Percentiles rank a stretch among this genome's conserved stretches.
Conservation (phyloP, 2,797 vertebrate species). For the Synanceia verrucosa region DNA sequence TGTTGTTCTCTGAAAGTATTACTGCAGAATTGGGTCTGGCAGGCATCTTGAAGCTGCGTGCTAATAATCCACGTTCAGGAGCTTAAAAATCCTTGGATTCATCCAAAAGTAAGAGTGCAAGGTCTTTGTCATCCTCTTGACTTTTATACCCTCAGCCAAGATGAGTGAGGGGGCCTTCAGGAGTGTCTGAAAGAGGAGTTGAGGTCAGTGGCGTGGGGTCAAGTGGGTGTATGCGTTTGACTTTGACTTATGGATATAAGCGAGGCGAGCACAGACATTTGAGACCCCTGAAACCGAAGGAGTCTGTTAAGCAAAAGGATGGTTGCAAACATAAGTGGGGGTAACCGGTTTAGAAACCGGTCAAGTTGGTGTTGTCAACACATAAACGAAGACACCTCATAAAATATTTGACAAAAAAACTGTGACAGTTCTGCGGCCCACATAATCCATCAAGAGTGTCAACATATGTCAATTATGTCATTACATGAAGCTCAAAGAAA, state of each 20-base stretch:
- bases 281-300: conserved; percentile 49
- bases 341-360: conserved; percentile 8
- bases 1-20: conserved; percentile 35
- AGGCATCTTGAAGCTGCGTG: conserved; percentile 43
- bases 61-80: not conserved
- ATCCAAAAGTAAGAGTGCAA: not conserved
- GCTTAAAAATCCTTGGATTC: conserved; percentile 6
- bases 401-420: conserved; percentile 6
- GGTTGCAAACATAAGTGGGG: conserved; percentile 2
- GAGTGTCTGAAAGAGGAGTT: conserved; percentile 7
- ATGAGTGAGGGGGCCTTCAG: not conserved
- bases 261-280: conserved; percentile 16
- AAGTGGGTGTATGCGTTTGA: conserved; percentile 14
- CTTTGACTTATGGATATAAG: conserved; percentile 44
- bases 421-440: not conserved
- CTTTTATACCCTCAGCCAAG: conserved; percentile 54
- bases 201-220: conserved; percentile 33
- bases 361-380: conserved; percentile 33
- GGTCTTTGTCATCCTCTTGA: conserved; percentile 6
- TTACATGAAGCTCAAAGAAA: not conserved
- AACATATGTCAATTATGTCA: not conserved
- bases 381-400: not conserved
- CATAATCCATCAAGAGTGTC: too few relatives aligned
- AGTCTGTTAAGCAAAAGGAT: conserved; percentile 25
- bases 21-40: conserved; percentile 11